These are phyloP conservation scores for Leptosomus discolor DNA, from an alignment of 2,113 vertebrate genomes.

Conservation along the genomic window DNA sequence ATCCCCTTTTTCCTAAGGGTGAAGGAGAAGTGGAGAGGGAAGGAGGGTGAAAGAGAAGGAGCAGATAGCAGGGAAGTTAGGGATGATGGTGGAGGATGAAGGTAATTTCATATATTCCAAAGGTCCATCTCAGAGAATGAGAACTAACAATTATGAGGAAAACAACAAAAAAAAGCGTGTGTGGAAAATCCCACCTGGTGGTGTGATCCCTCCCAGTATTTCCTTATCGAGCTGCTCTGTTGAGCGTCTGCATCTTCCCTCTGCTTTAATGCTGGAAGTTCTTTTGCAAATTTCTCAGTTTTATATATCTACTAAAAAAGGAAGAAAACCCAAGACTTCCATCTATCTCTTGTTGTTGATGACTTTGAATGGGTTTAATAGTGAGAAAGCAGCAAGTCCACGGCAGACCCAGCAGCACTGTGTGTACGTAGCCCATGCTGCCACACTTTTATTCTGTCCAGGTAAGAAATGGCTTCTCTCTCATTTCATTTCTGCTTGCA, in stretches of 20 bases:
- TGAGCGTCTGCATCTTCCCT: not conserved
- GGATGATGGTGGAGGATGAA: not conserved
- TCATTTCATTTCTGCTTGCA: not conserved
- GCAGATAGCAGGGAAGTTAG: not conserved
- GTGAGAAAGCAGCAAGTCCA: not conserved
- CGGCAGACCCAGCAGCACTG: not conserved
- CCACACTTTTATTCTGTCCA: not conserved
- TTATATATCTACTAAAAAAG: not conserved
- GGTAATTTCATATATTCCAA: not conserved
- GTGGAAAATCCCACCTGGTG: not conserved
- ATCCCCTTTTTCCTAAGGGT: not conserved
- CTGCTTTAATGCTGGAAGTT: not conserved
- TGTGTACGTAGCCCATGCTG: not conserved
- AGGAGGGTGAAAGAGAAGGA: not conserved
- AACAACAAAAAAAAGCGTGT: not conserved
- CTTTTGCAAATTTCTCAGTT: not conserved
- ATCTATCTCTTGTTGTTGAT: not conserved
- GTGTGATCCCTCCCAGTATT: not conserved
- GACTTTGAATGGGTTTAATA: not conserved
- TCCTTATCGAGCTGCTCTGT: not conserved
- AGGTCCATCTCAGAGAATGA: not conserved
- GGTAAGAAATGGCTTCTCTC: not conserved
- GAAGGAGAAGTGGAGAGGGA: not conserved
- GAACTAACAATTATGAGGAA: not conserved
- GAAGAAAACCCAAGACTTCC: not conserved